A percentile compares a stretch with the other conserved stretches of the same genome.
Evolutionary conservation across 2,113 vertebrate species (phyloP).

Genomic region (Lagopus leucura): DNA sequence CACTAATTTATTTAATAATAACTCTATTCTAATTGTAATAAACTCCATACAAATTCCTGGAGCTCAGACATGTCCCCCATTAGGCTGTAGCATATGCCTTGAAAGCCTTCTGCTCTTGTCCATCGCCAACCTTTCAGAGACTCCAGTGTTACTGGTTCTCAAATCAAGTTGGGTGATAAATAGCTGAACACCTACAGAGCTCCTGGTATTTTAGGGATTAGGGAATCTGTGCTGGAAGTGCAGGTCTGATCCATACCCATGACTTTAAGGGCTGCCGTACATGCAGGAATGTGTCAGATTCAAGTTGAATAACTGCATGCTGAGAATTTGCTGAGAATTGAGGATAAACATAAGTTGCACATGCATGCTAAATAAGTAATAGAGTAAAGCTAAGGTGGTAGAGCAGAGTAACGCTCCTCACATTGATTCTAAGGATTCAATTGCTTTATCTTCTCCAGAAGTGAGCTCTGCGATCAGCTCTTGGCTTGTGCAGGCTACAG

Average conservation of each 20-base stretch:
- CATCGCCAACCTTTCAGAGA: background rate
- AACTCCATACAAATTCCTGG: background rate
- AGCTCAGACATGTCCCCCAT: background rate
- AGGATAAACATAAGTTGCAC: background rate
- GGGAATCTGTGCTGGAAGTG: background rate
- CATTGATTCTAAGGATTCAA: background rate
- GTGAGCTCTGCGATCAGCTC: background rate
- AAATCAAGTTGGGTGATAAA: fast-evolving
- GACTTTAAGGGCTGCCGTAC: background rate
- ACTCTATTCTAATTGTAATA: background rate
- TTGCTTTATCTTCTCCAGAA: background rate
- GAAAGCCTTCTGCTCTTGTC: background rate
- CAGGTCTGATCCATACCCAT: background rate
- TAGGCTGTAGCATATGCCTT: background rate
- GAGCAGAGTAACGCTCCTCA: background rate
- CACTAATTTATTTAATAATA: background rate
- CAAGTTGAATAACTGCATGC: background rate
- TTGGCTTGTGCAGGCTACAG: background rate
- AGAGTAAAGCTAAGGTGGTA: background rate
- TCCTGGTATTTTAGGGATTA: background rate
- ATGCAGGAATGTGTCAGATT: background rate
- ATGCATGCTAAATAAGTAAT: background rate
- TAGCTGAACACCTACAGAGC: background rate
- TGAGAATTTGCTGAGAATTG: background rate
- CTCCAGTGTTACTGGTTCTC: background rate